These are phyloP conservation scores for Rhopalosiphum nymphaeae DNA, from an alignment of 2,888 invertebrate genomes.

Conservation along the genomic window DNA sequence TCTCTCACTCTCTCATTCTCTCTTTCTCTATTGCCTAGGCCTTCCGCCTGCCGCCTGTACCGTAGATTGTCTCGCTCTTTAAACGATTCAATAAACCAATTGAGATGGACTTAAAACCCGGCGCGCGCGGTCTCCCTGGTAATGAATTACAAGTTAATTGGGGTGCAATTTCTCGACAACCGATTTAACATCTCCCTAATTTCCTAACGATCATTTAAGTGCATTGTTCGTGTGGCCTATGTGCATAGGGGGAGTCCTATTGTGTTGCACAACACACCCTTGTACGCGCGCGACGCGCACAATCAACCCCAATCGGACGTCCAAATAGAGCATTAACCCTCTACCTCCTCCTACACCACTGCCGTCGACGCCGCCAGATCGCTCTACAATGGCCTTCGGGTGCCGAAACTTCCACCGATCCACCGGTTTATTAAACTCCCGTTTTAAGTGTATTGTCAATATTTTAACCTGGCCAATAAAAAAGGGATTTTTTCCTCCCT, in stretches of 20 bases:
- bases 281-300: conserved; percentile 67
- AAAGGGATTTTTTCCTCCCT: conserved; percentile 50
- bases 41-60: background rate
- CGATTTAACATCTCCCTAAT: conserved; percentile 68
- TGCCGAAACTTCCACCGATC: conserved; percentile 62
- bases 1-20: background rate
- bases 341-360: conserved; percentile 66
- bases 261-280: conserved; percentile 67
- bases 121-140: conserved; percentile 60
- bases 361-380: conserved; percentile 23
- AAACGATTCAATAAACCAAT: conserved; percentile 65
- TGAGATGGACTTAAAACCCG: conserved; percentile 64
- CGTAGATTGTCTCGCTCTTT: conserved; percentile 51
- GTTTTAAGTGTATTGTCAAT: conserved; percentile 65
- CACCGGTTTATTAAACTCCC: conserved; percentile 63
- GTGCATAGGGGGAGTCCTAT: conserved; percentile 51
- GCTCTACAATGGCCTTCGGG: conserved; percentile 51
- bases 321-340: conserved; percentile 68
- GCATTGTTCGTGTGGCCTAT: conserved; percentile 69
- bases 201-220: conserved; percentile 69
- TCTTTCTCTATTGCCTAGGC: conserved; percentile 37
- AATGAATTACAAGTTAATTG: conserved; percentile 74
- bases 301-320: conserved; percentile 68
- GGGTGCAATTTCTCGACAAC: conserved; percentile 73
- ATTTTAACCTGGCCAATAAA: conserved; percentile 65